Percentiles rank a stretch among this genome's conserved stretches.
These are phyloP conservation scores for Drosophila pegasa DNA, from an alignment of 2,888 invertebrate species.

Conservation along the genomic window DNA sequence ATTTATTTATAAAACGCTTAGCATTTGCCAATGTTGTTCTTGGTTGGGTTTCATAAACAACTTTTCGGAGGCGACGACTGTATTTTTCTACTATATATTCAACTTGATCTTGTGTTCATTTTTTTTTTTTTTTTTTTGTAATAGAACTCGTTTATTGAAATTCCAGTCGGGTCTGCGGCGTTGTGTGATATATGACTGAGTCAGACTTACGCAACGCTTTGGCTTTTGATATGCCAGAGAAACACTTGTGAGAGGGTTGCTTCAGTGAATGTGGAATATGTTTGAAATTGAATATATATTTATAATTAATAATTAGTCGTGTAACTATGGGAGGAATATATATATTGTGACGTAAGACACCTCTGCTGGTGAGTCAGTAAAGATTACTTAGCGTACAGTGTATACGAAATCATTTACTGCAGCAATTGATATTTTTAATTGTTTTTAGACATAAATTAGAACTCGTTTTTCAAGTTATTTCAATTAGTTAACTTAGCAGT, in stretches of 20 bases:
- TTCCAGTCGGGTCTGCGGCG: conserved; percentile 52
- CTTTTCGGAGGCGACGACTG: conserved; percentile 11
- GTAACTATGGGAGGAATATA: too few relatives aligned
- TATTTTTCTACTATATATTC: conserved; percentile 12
- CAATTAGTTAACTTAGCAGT: not conserved
- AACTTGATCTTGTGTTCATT: conserved; percentile 20
- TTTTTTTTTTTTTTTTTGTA: conserved; percentile 41
- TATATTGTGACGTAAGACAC: not conserved
- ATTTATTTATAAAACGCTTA: conserved; percentile 60
- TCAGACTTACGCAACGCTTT: conserved; percentile 58
- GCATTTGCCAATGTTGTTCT: conserved; percentile 22
- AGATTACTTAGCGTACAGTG: not conserved
- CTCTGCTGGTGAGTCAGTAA: not conserved
- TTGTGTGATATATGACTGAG: conserved; percentile 59
- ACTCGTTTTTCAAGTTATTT: conserved; percentile 1
- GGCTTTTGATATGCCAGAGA: conserved; percentile 13
- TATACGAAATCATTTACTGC: not conserved
- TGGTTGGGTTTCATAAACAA: conserved; percentile 42
- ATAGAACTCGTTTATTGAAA: conserved; percentile 66
- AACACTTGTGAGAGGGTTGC: conserved; percentile 36
- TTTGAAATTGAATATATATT: not conserved
- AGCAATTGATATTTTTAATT: not conserved
- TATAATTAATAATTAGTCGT: conserved; percentile 4
- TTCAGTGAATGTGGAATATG: not conserved
- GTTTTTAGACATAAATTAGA: not conserved